Percentiles rank a stretch among this genome's conserved stretches.
phyloP scores from a whole-genome alignment of 1,140 invertebrate species.

The Magallana ariakensis region DNA sequence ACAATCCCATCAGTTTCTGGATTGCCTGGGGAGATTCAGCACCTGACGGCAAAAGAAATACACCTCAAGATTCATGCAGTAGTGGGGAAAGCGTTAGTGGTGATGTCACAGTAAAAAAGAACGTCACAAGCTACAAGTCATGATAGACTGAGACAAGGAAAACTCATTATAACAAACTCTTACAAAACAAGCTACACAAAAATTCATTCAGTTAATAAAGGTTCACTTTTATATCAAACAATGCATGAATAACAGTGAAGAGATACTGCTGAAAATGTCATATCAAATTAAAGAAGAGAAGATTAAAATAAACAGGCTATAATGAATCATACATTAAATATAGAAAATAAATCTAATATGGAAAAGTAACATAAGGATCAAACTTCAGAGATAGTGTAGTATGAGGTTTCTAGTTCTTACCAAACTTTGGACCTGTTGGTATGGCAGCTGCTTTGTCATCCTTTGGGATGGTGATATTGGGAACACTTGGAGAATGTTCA shows the following conservation, averaged over 20 bases:
- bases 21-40: conserved; percentile 97
- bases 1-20: conserved; percentile 93
- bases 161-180: not conserved
- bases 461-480: conserved; percentile 1
- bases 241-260: conserved; percentile 15
- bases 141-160: not conserved
- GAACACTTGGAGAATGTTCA: conserved; percentile 17
- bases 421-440: conserved; percentile 83
- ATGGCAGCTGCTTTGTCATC: conserved; percentile 47
- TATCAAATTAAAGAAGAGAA: conserved; percentile 42
- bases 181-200: conserved; percentile 26
- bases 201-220: not conserved
- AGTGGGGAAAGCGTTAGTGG: conserved; percentile 32
- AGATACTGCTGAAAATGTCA: conserved; percentile 33
- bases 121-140: not conserved
- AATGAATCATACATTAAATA: not conserved
- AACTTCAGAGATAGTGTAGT: not conserved
- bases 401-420: conserved; percentile 76
- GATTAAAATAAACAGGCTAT: conserved; percentile 16
- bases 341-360: not conserved
- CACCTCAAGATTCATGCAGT: conserved; percentile 48
- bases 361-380: not conserved
- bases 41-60: conserved; percentile 80
- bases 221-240: not conserved
- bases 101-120: not conserved